Evolutionary conservation across 37 sponge, comb jelly and placozoan species (phyloP).

Genomic region (Geodia barretti): DNA sequence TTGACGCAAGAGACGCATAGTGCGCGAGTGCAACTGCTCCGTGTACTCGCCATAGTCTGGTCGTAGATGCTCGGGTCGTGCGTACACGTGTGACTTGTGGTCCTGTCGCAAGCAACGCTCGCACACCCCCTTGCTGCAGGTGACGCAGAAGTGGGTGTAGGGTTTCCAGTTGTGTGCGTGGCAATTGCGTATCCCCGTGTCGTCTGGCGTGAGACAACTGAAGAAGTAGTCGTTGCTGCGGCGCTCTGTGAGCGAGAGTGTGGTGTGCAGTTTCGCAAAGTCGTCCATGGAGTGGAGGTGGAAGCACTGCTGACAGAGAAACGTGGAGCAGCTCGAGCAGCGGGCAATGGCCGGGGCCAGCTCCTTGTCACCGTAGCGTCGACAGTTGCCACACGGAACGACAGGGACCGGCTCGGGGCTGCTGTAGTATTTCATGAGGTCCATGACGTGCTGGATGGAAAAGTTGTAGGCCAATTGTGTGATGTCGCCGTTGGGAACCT

Average conservation of each 20-base stretch:
- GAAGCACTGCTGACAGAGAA: conserved; percentile 50
- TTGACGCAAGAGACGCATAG: conserved; percentile 8
- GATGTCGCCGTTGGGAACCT: conserved; percentile 41
- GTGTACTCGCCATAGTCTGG: conserved; percentile 30
- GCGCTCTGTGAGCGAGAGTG: conserved; percentile 49
- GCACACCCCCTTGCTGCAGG: conserved; percentile 54
- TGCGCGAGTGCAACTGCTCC: conserved; percentile 25
- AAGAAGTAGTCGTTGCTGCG: conserved; percentile 9
- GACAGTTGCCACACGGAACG: conserved; percentile 49
- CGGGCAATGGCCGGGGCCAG: conserved; percentile 41
- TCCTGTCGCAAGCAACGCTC: conserved; percentile 31
- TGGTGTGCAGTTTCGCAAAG: conserved; percentile 44
- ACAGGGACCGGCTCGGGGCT: conserved; percentile 55
- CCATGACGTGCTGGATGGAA: conserved; percentile 57
- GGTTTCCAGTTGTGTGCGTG: conserved; percentile 37
- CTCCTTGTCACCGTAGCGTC: conserved; percentile 32
- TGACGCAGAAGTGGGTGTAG: conserved; percentile 32
- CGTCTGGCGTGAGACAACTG: conserved; percentile 28
- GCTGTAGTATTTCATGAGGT: conserved; percentile 60
- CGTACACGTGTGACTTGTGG: conserved; percentile 32
- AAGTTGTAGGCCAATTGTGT: conserved; percentile 45
- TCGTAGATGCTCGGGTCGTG: conserved; percentile 32
- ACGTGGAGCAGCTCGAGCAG: conserved; percentile 45
- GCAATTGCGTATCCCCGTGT: conserved; percentile 34
- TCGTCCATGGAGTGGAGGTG: conserved; percentile 60